phyloP scores from a whole-genome alignment of 2,113 vertebrate species.

The Melospiza melodia region DNA sequence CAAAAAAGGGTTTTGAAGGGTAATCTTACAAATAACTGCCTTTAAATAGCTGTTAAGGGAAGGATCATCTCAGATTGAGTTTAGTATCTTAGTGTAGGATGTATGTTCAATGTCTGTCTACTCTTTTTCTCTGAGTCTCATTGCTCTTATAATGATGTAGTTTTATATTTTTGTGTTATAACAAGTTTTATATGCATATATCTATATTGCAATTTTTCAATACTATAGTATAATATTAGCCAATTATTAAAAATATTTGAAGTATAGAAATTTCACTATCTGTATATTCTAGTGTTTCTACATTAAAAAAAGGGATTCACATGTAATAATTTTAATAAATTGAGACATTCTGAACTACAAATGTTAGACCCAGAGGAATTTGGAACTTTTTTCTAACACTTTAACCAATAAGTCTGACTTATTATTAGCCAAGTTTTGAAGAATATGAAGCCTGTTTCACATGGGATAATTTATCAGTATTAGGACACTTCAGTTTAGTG shows the following conservation, averaged over 20 bases:
- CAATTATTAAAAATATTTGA: neutral
- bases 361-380: neutral
- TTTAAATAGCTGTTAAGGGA: neutral
- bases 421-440: neutral
- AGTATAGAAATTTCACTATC: rapidly evolving
- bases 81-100: neutral
- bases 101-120: neutral
- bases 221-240: neutral
- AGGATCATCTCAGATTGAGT: neutral
- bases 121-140: neutral
- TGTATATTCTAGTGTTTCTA: neutral
- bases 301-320: rapidly evolving
- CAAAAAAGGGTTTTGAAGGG: neutral
- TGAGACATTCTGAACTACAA: neutral
- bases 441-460: neutral
- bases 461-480: neutral
- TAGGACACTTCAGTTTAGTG: neutral
- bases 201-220: neutral
- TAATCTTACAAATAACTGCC: neutral
- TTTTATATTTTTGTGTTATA: neutral
- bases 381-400: neutral
- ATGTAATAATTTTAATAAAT: neutral
- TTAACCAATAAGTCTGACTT: neutral
- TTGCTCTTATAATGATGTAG: rapidly evolving
- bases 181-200: neutral